phyloP scores from a whole-genome alignment of 23 tunicate species.

The Halocynthia roretzi region DNA sequence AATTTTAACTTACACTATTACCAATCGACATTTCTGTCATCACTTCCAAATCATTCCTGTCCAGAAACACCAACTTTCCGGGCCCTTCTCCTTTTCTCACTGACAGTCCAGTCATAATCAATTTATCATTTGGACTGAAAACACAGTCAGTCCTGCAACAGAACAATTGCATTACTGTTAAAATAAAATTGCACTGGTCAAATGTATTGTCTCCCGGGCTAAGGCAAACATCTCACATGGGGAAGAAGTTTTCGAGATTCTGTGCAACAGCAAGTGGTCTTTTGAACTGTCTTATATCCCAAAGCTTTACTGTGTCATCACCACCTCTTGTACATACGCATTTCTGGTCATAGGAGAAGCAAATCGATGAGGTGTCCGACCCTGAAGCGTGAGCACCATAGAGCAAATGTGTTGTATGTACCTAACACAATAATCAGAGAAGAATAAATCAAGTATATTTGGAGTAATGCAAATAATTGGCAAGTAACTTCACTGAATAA shows the following conservation, averaged over 20 bases:
- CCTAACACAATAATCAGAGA: neutral
- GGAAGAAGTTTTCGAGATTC: slow-evolving; percentile 64
- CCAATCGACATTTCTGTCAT: slow-evolving; percentile 61
- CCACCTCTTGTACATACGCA: slow-evolving; percentile 76
- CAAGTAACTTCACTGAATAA: too few species aligned
- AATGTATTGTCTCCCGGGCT: neutral
- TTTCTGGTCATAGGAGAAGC: slow-evolving; percentile 51
- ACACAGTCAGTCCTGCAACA: slow-evolving; percentile 62
- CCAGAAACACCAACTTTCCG: slow-evolving; percentile 81
- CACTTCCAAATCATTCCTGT: slow-evolving; percentile 60
- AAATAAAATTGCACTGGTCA: neutral
- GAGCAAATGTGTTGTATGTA: slow-evolving; percentile 56
- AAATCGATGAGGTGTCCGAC: slow-evolving; percentile 74
- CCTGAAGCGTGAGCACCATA: slow-evolving; percentile 63
- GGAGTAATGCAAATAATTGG: neutral
- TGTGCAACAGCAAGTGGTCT: slow-evolving; percentile 84
- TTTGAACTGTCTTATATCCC: slow-evolving; percentile 85
- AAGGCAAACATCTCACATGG: slow-evolving; percentile 52
- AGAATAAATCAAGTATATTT: neutral
- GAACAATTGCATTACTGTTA: neutral
- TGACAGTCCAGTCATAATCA: slow-evolving; percentile 79
- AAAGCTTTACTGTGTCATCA: slow-evolving; percentile 87
- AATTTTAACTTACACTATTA: slow-evolving; percentile 33
- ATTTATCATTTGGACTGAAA: slow-evolving; percentile 80
- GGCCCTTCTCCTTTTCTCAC: slow-evolving; percentile 60